Evolutionary conservation across 2,113 vertebrate species (phyloP).

Genomic region (Oreamnos americanus): DNA sequence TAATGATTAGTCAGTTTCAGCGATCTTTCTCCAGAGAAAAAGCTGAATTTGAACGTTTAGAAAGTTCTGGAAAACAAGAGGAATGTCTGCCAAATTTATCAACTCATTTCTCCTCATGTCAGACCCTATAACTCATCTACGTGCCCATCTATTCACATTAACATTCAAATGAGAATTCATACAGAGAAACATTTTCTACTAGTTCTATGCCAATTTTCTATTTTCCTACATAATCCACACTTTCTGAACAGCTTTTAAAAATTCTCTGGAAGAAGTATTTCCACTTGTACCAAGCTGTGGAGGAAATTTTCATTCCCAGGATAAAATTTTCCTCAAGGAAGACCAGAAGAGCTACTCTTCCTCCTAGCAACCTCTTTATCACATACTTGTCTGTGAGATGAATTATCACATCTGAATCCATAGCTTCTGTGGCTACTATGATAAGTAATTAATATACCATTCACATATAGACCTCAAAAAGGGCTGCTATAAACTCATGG

Average conservation of each 20-base stretch:
- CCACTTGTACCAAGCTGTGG: background rate
- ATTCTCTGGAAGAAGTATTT: background rate
- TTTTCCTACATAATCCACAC: background rate
- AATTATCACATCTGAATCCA: background rate
- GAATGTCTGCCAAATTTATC: background rate
- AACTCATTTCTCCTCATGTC: slow-evolving; percentile 9
- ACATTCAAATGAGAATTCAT: background rate
- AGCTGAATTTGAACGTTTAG: background rate
- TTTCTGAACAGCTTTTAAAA: background rate
- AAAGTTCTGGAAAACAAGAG: background rate
- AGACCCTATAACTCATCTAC: background rate
- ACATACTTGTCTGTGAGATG: background rate
- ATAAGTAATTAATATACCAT: background rate
- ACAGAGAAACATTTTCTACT: background rate
- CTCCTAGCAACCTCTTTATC: background rate
- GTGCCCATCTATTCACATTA: background rate
- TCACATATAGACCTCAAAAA: background rate
- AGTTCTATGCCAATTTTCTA: background rate
- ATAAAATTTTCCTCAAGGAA: background rate
- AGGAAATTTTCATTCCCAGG: background rate
- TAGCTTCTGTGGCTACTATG: background rate
- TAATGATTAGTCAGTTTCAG: background rate
- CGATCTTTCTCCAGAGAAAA: slow-evolving; percentile 18
- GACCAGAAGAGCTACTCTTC: background rate
- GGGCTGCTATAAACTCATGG: background rate